Base-by-base conservation (phyloP, 2,113 vertebrate genomes). In the Neolamprologus cancellatus region DNA sequence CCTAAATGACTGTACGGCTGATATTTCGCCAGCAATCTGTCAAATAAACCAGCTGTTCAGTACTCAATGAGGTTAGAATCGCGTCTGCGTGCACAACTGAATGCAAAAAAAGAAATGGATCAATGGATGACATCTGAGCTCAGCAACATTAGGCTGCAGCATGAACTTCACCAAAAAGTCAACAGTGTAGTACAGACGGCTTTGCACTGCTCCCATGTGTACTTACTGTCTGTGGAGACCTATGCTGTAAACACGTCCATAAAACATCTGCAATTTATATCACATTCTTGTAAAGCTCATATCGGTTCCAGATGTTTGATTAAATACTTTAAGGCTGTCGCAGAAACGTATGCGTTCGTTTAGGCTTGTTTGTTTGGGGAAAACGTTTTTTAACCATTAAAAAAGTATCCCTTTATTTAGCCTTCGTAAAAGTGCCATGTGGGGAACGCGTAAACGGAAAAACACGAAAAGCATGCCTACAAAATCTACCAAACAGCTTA, bases 391-490 rank as follows among this genome's bases (percentile, higher is more conserved):
- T 39, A 44, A 13, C 36, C 20, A 28, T 14, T 5, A n/a, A 41
- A 8, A 28, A 25, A 39, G 64, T 46, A 13, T 6, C 8, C 3
- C 2, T 80, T 64, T 41, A 28, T 69, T 41, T n/a, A 14, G 18
- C 4, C 5, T 83, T 84, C 44, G 87, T 83, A 79, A 87, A 87
- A 5, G 30, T 18, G 54, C 23, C 64, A n/a, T n/a, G 46, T 8
- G 55, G 4, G 20, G 25, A 34, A 52, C 57, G 88, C 79, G 87
- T 92, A 87, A 85, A 87, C 11, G 9, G 28, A 28, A 30, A 86
- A 89, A 86, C 78, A 64, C 71, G 79, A 54, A 71, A 85, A 89
- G 54, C 80, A 88, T 90, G 71, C 54, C 7, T 28, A 83, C 83
- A 78, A 50, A 69, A 78, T 32, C 7, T 10, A 32, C 8, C 44